Base-by-base conservation (phyloP, 2,888 invertebrate genomes). In the Trachelus tabidus region DNA sequence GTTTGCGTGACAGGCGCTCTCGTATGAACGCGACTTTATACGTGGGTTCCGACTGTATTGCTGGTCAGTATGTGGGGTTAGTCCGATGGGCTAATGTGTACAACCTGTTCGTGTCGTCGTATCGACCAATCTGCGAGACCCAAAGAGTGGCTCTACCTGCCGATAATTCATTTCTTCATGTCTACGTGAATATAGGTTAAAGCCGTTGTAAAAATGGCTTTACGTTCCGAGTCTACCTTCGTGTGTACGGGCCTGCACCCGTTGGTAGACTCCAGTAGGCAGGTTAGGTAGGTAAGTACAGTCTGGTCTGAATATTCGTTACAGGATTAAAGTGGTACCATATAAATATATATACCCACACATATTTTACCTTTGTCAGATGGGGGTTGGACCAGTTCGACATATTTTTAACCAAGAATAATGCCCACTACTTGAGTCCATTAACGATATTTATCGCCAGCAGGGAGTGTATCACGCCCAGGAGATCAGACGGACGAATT, bases 151-250 rank as follows among this genome's bases (percentile, higher is more conserved):
- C 78, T 71, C 82, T 79, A 78, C 76, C 78, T 69, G 73, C 69
- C 81, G 75, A 37, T 78, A 78, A 81, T 81, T 81, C 80, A 78
- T 81, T 80, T 82, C 77, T 77, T 77, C 76, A 80, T 80, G 80
- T 82, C 82, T 81, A 80, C 82, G 80, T 33, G 79, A 81, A 82
- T 81, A 82, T 82, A 69, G 81, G 81, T 82, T 80, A 80, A 82
- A 80, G 76, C 77, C 75, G 79, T 79, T 80, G 81, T 79, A 79
- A 81, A 71, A 71, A 71, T 71, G 33, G 31, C 71, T 71, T 34
- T 56, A 56, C 56, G 56, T 56, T 56, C 56, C 23, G 56, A 56
- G 56, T 9, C 23, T 56, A 23, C 23, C 56, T 23, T 23, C 56
- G 9, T 56, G 23, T 56, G 56, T 56, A 56, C 23, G 23, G 23